Conservation (phyloP, 2,888 invertebrate genomes). For the Pristionchus maxplancki region DNA sequence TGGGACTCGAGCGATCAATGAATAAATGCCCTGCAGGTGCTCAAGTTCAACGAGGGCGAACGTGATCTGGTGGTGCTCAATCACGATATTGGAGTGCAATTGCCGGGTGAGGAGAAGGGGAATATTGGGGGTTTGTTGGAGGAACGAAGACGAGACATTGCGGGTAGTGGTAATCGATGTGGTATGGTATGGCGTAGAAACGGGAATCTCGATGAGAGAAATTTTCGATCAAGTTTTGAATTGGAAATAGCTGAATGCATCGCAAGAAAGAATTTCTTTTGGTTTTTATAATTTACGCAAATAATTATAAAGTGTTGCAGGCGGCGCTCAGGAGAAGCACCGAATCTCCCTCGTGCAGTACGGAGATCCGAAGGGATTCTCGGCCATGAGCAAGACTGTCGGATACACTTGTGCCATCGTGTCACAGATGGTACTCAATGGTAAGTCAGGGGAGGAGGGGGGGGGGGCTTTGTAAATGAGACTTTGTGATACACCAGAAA, state of each 20-base stretch:
- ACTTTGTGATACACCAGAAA: background rate
- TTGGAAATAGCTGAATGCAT: no score
- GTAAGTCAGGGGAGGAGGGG: slow-evolving; percentile 79
- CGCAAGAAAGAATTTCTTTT: no score
- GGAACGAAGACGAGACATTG: background rate
- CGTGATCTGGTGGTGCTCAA: slow-evolving; percentile 94
- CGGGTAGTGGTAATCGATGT: no score
- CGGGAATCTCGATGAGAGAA: no score
- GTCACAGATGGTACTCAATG: slow-evolving; percentile 96
- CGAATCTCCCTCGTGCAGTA: slow-evolving; percentile 89
- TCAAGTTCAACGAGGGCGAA: slow-evolving; percentile 83
- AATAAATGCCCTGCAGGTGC: slow-evolving; percentile 53
- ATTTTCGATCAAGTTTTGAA: no score
- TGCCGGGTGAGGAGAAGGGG: slow-evolving; percentile 84
- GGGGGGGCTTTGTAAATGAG: background rate
- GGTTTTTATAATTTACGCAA: no score
- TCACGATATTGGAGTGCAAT: slow-evolving; percentile 92
- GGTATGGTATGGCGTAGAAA: no score
- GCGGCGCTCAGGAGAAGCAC: slow-evolving; percentile 83
- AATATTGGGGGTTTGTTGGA: background rate
- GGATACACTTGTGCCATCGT: slow-evolving; percentile 96
- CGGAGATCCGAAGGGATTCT: slow-evolving; percentile 85
- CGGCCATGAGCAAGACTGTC: slow-evolving; percentile 96
- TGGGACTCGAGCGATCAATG: background rate
- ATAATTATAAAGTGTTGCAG: slow-evolving; percentile 51